phyloP scores from a whole-genome alignment of 2,113 vertebrate species.

The Silurus asotus region DNA sequence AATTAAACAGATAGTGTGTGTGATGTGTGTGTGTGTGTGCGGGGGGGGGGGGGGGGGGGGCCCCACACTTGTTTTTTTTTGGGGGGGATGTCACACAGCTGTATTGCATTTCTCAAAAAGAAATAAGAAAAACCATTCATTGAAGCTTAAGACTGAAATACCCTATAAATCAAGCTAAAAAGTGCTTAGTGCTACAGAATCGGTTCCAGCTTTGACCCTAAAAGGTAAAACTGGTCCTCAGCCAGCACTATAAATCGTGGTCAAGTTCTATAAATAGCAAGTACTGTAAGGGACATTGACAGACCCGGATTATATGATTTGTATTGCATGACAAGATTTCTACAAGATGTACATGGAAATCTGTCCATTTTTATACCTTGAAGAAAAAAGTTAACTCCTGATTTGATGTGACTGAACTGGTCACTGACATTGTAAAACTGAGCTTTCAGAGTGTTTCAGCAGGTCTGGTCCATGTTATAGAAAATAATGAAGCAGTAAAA shows the following conservation, averaged over 20 bases:
- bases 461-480: neutral
- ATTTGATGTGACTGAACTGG: neutral
- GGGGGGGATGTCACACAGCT: neutral
- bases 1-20: neutral
- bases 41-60: too few relatives aligned
- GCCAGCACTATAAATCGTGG: neutral
- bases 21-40: neutral
- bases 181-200: neutral
- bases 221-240: neutral
- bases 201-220: neutral
- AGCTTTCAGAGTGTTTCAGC: slow-evolving; percentile 2
- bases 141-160: neutral
- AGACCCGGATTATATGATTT: neutral
- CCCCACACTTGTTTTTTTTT: too few relatives aligned
- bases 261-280: neutral
- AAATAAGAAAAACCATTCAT: neutral
- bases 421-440: neutral
- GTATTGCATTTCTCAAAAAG: neutral
- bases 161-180: neutral
- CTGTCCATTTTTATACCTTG: neutral
- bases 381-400: neutral
- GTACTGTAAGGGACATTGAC: neutral
- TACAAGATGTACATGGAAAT: neutral
- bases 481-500: neutral
- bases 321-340: neutral